Percentiles rank a stretch among this genome's conserved stretches.
Evolutionary conservation across 2,113 vertebrate species (phyloP).

Genomic region (Chitala chitala): DNA sequence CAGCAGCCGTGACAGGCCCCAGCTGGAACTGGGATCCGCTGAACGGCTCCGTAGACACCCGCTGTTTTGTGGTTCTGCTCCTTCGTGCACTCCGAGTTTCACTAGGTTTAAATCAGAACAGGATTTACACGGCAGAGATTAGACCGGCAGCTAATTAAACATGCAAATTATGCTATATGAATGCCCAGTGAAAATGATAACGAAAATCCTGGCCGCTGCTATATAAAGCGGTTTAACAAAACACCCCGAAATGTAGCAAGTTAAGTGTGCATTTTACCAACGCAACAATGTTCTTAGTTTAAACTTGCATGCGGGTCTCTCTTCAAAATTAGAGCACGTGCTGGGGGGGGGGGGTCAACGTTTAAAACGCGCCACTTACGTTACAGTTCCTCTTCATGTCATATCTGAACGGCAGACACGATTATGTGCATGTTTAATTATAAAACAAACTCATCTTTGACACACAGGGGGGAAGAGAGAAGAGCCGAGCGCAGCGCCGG

Average conservation of each 20-base stretch:
- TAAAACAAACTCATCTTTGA: too few relatives aligned
- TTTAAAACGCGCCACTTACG: neutral
- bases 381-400: neutral
- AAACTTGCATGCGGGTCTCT: neutral
- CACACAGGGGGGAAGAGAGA: too few relatives aligned
- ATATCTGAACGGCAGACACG: neutral
- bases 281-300: neutral
- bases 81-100: neutral
- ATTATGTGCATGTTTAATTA: too few relatives aligned
- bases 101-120: slow-evolving; percentile 13
- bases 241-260: neutral
- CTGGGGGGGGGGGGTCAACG: neutral
- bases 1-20: slow-evolving; percentile 10
- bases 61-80: neutral
- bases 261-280: slow-evolving; percentile 3
- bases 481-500: too few relatives aligned
- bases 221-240: slow-evolving; percentile 3
- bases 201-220: slow-evolving; percentile 2
- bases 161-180: slow-evolving; percentile 23
- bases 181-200: neutral
- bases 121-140: slow-evolving; percentile 18
- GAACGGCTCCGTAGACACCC: neutral
- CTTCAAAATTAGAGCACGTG: neutral
- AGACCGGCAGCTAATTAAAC: slow-evolving; percentile 21
- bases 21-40: neutral